Evolutionary conservation across 2,797 vertebrate genomes (phyloP), one percentile per base, ranked within the genome.

Genomic region (Lerista edwardsae): DNA sequence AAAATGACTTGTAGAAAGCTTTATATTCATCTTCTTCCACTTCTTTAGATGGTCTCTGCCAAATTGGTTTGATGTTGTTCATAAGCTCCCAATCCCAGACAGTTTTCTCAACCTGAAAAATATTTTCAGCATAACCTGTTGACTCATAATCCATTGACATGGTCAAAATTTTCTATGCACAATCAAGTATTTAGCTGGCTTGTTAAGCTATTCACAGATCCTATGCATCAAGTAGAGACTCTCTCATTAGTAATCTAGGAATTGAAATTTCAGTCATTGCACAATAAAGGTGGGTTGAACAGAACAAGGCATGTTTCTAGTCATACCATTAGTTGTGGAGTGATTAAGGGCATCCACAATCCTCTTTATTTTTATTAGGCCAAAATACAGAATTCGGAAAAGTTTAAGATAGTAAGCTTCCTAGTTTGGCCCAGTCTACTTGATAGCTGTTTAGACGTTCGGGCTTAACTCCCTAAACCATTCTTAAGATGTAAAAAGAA

Each of bases 51-150:
- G 96, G 97, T 89, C 99, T 98, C 95, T 99, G 98, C 99, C 99
- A 99, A 95, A 99, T 99, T 21, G 99, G 99, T 94, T 99, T 99
- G 92, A 99, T 99, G 75, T 99, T 98, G 87, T 99, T 99, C 98
- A 99, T 99, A 84, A 99, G 97, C 85, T 99, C 98, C 99, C 98
- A 99, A 81, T 99, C 98, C 99, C 99, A 99, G 83, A 99, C 98
- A 0, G 99, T 99, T 95, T 99, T 99, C 93, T 99, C 98, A 90
- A 99, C 98, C 98, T 99, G 85, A 9, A 83, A 84, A 79, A n/a
- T 11, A 82, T 82, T 82, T 71, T 31, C 57, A 41, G 6, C 47
- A 51, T 74, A 9, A 84, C 74, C 71, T 12, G 47, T 75, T 11
- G 39, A 10, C 12, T 44, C 39, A 21, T 81, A 17, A 9, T 3